Conservation (phyloP, 2,888 invertebrate genomes). For the Clostera curtula region DNA sequence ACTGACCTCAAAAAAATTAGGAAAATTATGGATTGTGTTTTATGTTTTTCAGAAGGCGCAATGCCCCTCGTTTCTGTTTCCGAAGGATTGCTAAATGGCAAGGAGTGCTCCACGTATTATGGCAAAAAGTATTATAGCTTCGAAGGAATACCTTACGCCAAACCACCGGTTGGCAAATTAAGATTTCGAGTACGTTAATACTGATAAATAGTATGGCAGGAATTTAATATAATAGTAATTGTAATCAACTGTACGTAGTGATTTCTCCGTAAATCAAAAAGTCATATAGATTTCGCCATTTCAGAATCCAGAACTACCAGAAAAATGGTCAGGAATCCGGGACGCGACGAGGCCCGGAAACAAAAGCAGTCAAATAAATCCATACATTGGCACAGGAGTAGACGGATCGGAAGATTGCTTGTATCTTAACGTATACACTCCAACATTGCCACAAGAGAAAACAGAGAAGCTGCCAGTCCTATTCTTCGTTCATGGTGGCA, state of each 20-base stretch:
- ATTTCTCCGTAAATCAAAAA: too few species aligned
- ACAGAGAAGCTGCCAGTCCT: slow-evolving; percentile 59
- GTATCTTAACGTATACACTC: slow-evolving; percentile 80
- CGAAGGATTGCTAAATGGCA: slow-evolving; percentile 45
- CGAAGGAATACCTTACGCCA: slow-evolving; percentile 62
- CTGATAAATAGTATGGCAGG: too few species aligned
- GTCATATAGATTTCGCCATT: slow-evolving; percentile 13
- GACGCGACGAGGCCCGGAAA: slow-evolving; percentile 58
- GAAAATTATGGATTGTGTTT: too few species aligned
- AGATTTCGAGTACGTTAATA: slow-evolving; percentile 51
- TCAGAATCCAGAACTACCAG: slow-evolving; percentile 49
- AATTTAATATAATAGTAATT: too few species aligned
- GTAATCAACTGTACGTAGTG: too few species aligned
- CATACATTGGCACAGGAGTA: slow-evolving; percentile 42
- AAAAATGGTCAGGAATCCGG: slow-evolving; percentile 41
- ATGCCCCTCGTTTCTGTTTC: slow-evolving; percentile 27
- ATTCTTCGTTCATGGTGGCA: slow-evolving; percentile 75
- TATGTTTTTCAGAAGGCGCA: slow-evolving; percentile 27
- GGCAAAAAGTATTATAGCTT: slow-evolving; percentile 56
- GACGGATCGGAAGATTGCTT: slow-evolving; percentile 80
- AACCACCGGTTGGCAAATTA: slow-evolving; percentile 50
- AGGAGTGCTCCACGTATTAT: slow-evolving; percentile 32
- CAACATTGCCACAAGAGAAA: slow-evolving; percentile 56
- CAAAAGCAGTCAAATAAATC: slow-evolving; percentile 60
- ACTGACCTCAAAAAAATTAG: too few species aligned